Evolutionary conservation across 1,140 invertebrate genomes (phyloP), one percentile per base, ranked within the genome.

Genomic region (Bombus polaris): DNA sequence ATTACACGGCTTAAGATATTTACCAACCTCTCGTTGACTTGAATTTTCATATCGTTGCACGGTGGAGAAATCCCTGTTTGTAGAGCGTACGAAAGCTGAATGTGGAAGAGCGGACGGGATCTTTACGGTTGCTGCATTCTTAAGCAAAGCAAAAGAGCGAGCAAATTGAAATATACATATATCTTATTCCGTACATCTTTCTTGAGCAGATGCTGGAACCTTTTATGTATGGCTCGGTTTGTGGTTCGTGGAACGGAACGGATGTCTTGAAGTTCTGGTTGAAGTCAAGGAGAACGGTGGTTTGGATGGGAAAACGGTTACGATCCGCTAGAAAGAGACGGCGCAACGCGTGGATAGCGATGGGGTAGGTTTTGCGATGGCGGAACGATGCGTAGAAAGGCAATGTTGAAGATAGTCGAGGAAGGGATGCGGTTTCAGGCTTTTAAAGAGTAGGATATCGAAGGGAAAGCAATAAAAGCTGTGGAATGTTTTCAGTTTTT

Each of bases 21-120:
- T 82, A 62, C 84, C 79, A 44, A 74, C 84, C 84, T 82, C 84
- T 86, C 84, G 77, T 37, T 8, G 62, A 62, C n/a, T 12, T 15
- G 85, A 82, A 80, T 85, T 85, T 80, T 85, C 83, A 35, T 80
- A 62, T n/a, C 15, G 42, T n/a, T 32, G 0, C 6, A 35, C 53
- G 53, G 76, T 8, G 53, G 77, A 13, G 68, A 39, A 85, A 62
- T 18, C 37, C n/a, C 12, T 85, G 83, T 80, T 74, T 35, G 4
- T 6, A 3, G 6, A 2, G 4, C 6, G n/a, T 25, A 13, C 8
- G n/a, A 15, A 3, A 3, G 1, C 6, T 2, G 8, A 42, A 35
- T 22, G n/a, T 12, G n/a, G 44, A 74, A 22, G 42, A 74, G 62
- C 8, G 65, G 57, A 78, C 74, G 39, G 10, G 0, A 78, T 22